Conservation (phyloP, 2,888 invertebrate species). For the Trissonchulus latispiculum region DNA sequence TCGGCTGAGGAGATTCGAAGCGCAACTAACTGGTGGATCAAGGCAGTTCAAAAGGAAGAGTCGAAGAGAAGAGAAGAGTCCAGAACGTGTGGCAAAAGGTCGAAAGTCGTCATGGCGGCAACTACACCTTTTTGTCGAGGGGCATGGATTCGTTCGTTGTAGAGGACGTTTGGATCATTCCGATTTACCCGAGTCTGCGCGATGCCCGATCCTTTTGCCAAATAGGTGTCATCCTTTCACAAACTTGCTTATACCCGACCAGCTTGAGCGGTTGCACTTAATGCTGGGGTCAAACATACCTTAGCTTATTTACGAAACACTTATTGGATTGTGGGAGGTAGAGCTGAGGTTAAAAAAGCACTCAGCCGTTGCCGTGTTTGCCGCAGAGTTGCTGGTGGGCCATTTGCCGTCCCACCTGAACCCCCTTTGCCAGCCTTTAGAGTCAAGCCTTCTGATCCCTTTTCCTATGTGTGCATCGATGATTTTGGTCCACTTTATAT, state of each 20-base stretch:
- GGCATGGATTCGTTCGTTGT: slow-evolving; percentile 8
- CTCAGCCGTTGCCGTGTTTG: slow-evolving; percentile 1
- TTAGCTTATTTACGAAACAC: no score
- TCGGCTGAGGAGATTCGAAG: no score
- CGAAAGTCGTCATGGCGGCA: no score
- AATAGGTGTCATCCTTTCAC: slow-evolving; percentile 6
- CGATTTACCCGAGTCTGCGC: neutral
- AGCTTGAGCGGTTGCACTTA: neutral
- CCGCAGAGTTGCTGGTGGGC: neutral
- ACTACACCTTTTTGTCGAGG: neutral
- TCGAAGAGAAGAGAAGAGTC: no score
- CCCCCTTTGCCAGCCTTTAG: neutral
- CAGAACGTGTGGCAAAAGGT: no score
- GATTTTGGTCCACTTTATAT: slow-evolving; percentile 43
- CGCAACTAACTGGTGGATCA: no score
- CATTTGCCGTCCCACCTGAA: neutral
- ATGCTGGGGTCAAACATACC: no score
- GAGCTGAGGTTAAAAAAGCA: slow-evolving; percentile 9
- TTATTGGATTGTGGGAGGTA: slow-evolving; percentile 6
- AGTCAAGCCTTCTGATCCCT: neutral
- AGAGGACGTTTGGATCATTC: neutral
- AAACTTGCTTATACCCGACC: neutral
- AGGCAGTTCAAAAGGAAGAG: no score
- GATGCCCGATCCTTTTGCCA: neutral
- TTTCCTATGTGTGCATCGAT: slow-evolving; percentile 29